phyloP scores from a whole-genome alignment of 1,140 invertebrate genomes.

The Leptinotarsa lineolata region DNA sequence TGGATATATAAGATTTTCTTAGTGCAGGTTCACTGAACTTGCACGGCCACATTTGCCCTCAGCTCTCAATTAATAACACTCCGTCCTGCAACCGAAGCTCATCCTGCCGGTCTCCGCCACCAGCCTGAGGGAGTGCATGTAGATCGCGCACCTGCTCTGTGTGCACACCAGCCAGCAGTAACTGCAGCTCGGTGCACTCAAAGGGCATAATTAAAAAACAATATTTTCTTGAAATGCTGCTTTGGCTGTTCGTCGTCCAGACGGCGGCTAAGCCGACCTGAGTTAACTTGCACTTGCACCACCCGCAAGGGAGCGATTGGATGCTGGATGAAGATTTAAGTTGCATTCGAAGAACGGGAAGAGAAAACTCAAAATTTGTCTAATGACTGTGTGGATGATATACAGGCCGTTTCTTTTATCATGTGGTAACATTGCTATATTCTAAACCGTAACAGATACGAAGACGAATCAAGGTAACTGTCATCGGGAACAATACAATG shows the following conservation, averaged over 20 bases:
- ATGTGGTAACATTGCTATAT: too few relatives aligned
- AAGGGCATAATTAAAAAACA: conserved; percentile 25
- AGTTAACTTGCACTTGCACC: conserved; percentile 3
- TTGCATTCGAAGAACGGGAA: too few relatives aligned
- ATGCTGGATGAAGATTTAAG: not conserved
- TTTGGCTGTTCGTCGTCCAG: conserved; percentile 8
- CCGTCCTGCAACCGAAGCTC: conserved; percentile 2
- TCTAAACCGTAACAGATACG: too few relatives aligned
- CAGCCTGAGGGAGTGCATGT: conserved; percentile 21
- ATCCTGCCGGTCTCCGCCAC: not conserved
- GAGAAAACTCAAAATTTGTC: too few relatives aligned
- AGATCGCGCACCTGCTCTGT: conserved; percentile 21
- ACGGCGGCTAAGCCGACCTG: conserved; percentile 10
- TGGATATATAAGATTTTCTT: too few relatives aligned
- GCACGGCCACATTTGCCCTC: too few relatives aligned
- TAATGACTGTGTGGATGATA: too few relatives aligned
- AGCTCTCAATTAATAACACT: too few relatives aligned
- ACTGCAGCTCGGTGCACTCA: conserved; percentile 21
- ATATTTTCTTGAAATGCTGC: conserved; percentile 22
- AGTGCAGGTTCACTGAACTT: too few relatives aligned
- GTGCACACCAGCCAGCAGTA: conserved; percentile 11
- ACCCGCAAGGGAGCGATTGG: not conserved
- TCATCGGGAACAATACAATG: too few relatives aligned
- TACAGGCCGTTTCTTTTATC: too few relatives aligned
- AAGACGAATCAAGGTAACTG: too few relatives aligned